A percentile compares a stretch with the other conserved stretches of the same genome.
Evolutionary conservation across 2,888 invertebrate species (phyloP).

Genomic region (Tanypteryx hageni): DNA sequence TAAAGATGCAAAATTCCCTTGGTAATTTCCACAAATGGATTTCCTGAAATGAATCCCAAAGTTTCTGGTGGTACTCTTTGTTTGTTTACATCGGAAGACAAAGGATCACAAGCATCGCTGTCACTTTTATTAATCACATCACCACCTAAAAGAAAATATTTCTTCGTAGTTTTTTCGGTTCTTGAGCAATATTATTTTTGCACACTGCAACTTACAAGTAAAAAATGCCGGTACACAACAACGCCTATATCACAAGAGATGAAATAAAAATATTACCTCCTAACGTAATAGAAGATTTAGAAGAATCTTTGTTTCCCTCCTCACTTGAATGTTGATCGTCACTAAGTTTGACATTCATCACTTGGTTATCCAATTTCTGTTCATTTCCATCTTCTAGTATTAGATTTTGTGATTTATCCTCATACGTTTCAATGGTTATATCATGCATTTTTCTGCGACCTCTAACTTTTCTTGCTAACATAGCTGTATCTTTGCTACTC

Average conservation of each 20-base stretch:
- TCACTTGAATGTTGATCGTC: conserved; percentile 54
- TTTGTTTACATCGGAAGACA: conserved; percentile 70
- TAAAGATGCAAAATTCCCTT: conserved; percentile 98
- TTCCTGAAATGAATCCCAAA: conserved; percentile 93
- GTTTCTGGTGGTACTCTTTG: conserved; percentile 75
- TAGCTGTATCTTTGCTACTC: conserved; percentile 69
- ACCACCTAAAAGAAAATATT: not conserved
- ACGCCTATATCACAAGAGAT: not conserved
- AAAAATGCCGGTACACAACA: not conserved
- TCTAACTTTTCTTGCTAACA: conserved; percentile 76
- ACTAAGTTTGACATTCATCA: conserved; percentile 75
- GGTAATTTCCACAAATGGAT: conserved; percentile 97
- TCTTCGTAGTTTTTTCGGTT: not conserved
- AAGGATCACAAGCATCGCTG: conserved; percentile 70
- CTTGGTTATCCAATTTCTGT: not conserved
- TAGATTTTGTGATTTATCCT: conserved; percentile 61
- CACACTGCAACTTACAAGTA: not conserved
- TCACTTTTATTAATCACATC: conserved; percentile 67
- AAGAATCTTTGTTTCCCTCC: not conserved
- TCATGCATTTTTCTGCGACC: conserved; percentile 84
- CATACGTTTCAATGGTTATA: conserved; percentile 87
- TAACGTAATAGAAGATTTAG: conserved; percentile 8
- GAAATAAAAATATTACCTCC: not conserved
- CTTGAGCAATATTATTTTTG: not conserved
- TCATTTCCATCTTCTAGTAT: conserved; percentile 52